Conservation (phyloP, 2,113 vertebrate genomes). For the Arothron firmamentum region DNA sequence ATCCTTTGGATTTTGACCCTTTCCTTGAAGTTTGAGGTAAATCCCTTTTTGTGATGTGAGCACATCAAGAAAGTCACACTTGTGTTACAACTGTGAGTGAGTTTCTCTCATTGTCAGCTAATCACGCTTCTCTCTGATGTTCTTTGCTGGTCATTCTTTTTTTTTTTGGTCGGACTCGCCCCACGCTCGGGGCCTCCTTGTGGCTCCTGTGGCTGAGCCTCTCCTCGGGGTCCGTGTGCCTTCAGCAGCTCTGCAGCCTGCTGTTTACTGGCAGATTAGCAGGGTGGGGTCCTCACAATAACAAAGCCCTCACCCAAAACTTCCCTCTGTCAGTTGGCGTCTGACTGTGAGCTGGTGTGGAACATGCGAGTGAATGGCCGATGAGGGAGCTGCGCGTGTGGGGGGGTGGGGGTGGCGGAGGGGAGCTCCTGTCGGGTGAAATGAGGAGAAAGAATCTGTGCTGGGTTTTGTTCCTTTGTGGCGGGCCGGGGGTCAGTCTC, state of each 20-base stretch:
- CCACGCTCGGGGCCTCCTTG: conserved; percentile 4
- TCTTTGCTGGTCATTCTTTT: conserved; percentile 25
- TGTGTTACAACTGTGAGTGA: too few species aligned
- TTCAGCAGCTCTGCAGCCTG: conserved; percentile 31
- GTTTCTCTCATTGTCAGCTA: not conserved
- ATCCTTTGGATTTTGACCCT: too few species aligned
- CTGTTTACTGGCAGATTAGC: conserved; percentile 51
- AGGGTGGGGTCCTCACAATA: conserved; percentile 54
- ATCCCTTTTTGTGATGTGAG: too few species aligned
- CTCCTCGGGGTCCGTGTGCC: conserved; percentile 36
- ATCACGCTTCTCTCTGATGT: conserved; percentile 8
- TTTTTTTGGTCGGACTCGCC: not conserved
- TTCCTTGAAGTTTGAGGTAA: too few species aligned
- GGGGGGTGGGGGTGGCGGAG: not conserved
- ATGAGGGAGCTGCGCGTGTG: conserved; percentile 9
- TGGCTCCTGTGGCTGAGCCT: conserved; percentile 39
- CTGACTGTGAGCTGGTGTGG: conserved; percentile 9
- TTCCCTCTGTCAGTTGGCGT: conserved; percentile 15
- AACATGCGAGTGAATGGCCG: conserved; percentile 36
- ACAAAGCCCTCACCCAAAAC: conserved; percentile 45
- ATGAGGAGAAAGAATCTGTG: conserved; percentile 57
- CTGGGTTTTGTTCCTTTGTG: conserved; percentile 56
- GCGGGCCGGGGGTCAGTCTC: conserved; percentile 53
- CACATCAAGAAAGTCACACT: too few species aligned
- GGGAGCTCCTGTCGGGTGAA: conserved; percentile 49